A percentile compares a stretch with the other conserved stretches of the same genome.
Evolutionary conservation across 92 coral and sea anemone genomes (phyloP).

Genomic region (Parazoanthus swiftii): DNA sequence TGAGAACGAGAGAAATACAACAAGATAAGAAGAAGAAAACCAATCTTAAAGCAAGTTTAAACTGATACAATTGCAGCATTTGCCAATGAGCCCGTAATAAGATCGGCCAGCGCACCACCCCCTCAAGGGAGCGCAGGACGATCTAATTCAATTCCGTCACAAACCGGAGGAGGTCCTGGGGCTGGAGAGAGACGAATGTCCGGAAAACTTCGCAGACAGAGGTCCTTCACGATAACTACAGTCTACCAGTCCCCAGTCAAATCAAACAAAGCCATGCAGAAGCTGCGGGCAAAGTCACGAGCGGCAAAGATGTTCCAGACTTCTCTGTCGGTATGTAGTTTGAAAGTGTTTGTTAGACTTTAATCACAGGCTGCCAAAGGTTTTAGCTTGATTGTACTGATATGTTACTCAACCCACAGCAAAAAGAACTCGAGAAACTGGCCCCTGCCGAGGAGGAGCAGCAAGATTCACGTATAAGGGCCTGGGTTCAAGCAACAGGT

Average conservation of each 20-base stretch:
- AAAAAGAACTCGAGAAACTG: slow-evolving; percentile 74
- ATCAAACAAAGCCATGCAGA: slow-evolving; percentile 79
- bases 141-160: slow-evolving; percentile 31
- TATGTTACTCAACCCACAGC: slow-evolving; percentile 44
- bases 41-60: neutral
- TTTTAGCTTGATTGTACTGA: no score
- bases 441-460: slow-evolving; percentile 69
- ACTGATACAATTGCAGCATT: slow-evolving; percentile 28
- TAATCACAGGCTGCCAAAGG: no score
- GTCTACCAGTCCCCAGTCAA: slow-evolving; percentile 78
- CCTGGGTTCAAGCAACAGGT: slow-evolving; percentile 99
- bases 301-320: slow-evolving; percentile 78
- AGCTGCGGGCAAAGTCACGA: slow-evolving; percentile 78
- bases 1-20: neutral
- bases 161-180: slow-evolving; percentile 36
- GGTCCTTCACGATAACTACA: slow-evolving; percentile 79
- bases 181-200: slow-evolving; percentile 55
- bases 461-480: slow-evolving; percentile 92
- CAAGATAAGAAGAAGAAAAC: neutral
- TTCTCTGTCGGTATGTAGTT: slow-evolving; percentile 66
- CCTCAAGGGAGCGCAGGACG: slow-evolving; percentile 30
- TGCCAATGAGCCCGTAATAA: slow-evolving; percentile 57
- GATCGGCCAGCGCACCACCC: slow-evolving; percentile 72
- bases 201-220: slow-evolving; percentile 62
- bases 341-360: neutral